A percentile compares a stretch with the other conserved stretches of the same genome.
phyloP scores from a whole-genome alignment of 2,797 vertebrate species.

The Sebastes kiyomatsui region DNA sequence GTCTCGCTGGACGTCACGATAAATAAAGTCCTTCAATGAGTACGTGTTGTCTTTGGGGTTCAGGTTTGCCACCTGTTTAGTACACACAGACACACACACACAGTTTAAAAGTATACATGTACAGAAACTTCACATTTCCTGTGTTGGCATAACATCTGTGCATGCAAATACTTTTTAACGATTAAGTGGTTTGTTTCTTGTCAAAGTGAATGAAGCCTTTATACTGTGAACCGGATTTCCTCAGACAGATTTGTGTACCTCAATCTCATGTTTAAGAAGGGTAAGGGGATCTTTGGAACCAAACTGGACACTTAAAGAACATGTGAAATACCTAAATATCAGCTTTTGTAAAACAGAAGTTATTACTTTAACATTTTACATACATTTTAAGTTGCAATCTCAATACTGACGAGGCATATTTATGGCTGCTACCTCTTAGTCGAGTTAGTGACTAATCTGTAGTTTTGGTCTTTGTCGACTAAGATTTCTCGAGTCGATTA shows the following conservation, averaged over 20 bases:
- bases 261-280: not conserved
- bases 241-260: conserved; percentile 7
- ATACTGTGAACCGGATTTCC: conserved; percentile 1
- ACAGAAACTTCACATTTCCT: conserved; percentile 59
- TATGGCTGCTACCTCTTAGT: too few species aligned
- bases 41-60: conserved; percentile 94
- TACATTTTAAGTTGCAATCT: not conserved
- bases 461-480: too few species aligned
- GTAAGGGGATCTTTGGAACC: not conserved
- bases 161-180: conserved; percentile 53
- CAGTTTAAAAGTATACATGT: conserved; percentile 4
- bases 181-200: conserved; percentile 12
- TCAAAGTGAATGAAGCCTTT: conserved; percentile 41
- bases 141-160: conserved; percentile 49
- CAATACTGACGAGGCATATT: not conserved
- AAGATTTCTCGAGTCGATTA: too few species aligned
- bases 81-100: conserved; percentile 18
- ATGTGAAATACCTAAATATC: not conserved
- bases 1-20: conserved; percentile 89
- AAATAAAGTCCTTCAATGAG: conserved; percentile 90
- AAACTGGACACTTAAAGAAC: not conserved
- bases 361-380: not conserved
- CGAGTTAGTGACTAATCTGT: too few species aligned
- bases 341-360: not conserved
- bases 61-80: conserved; percentile 88